These are phyloP conservation scores for Orthosia gothica DNA, from an alignment of 2,888 invertebrate species.

Conservation along the genomic window DNA sequence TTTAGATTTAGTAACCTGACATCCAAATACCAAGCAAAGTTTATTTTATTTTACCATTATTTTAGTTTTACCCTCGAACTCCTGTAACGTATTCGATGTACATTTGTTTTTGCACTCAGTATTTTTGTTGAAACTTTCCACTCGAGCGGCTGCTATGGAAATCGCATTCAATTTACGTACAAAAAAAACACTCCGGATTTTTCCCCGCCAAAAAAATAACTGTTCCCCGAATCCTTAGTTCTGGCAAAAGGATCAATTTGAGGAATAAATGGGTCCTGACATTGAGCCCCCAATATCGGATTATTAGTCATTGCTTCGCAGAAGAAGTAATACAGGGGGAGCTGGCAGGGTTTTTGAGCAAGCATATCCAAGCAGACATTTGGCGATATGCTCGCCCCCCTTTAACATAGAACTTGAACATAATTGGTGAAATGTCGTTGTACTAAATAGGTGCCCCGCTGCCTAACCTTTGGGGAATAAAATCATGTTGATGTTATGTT, in stretches of 20 bases:
- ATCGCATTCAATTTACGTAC: conserved; percentile 20
- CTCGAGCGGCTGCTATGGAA: neutral
- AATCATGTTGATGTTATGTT: too few relatives aligned
- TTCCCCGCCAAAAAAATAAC: conserved; percentile 4
- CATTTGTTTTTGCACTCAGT: neutral
- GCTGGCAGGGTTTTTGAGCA: too few relatives aligned
- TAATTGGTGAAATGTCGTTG: too few relatives aligned
- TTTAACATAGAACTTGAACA: too few relatives aligned
- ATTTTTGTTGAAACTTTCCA: neutral
- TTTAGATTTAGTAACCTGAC: too few relatives aligned
- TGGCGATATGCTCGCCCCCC: too few relatives aligned
- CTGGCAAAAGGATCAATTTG: conserved; percentile 38
- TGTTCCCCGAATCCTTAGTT: neutral
- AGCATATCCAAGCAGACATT: too few relatives aligned
- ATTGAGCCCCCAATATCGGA: conserved; percentile 40
- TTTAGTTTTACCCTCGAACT: neutral
- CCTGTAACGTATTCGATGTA: neutral
- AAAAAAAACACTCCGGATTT: conserved; percentile 2
- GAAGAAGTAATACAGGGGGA: conserved; percentile 13
- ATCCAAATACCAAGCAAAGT: neutral
- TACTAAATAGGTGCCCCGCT: too few relatives aligned
- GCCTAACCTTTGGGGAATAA: too few relatives aligned
- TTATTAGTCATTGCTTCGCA: conserved; percentile 40
- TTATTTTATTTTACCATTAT: neutral
- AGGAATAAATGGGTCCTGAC: conserved; percentile 46